phyloP scores from a whole-genome alignment of 2,797 vertebrate species.

The Amblyraja radiata region DNA sequence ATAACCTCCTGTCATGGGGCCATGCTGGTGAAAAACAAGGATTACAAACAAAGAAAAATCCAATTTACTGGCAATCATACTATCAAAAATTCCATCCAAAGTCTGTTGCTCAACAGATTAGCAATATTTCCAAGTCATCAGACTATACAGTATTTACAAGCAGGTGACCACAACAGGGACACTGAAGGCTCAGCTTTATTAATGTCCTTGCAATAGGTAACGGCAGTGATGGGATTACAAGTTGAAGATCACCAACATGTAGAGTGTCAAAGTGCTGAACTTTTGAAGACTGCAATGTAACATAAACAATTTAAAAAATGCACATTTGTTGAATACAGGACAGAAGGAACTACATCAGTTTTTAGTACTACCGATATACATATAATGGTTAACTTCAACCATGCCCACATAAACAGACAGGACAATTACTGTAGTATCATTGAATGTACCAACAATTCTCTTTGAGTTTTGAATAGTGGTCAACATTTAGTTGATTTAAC shows the following conservation, averaged over 20 bases:
- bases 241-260: constrained; percentile 26
- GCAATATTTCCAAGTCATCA: constrained; percentile 32
- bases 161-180: constrained; percentile 35
- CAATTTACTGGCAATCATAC: constrained; percentile 36
- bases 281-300: constrained; percentile 16
- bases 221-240: constrained; percentile 26
- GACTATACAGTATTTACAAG: constrained; percentile 36
- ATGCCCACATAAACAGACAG: constrained; percentile 28
- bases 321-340: constrained; percentile 21
- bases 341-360: constrained; percentile 23
- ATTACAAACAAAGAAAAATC: constrained; percentile 16
- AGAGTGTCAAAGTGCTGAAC: constrained; percentile 33
- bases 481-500: constrained; percentile 32
- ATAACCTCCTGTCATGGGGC: constrained; percentile 16
- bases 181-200: constrained; percentile 35
- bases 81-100: constrained; percentile 35
- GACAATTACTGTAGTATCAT: constrained; percentile 32
- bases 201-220: constrained; percentile 34
- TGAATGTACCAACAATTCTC: constrained; percentile 7
- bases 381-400: constrained; percentile 20
- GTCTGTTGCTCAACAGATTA: constrained; percentile 26
- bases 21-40: constrained; percentile 12
- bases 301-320: constrained; percentile 20
- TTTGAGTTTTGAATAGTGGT: constrained; percentile 25
- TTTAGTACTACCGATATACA: constrained; percentile 19